A percentile compares a stretch with the other conserved stretches of the same genome.
phyloP scores from a whole-genome alignment of 2,113 vertebrate genomes.

The Piaya cayana region DNA sequence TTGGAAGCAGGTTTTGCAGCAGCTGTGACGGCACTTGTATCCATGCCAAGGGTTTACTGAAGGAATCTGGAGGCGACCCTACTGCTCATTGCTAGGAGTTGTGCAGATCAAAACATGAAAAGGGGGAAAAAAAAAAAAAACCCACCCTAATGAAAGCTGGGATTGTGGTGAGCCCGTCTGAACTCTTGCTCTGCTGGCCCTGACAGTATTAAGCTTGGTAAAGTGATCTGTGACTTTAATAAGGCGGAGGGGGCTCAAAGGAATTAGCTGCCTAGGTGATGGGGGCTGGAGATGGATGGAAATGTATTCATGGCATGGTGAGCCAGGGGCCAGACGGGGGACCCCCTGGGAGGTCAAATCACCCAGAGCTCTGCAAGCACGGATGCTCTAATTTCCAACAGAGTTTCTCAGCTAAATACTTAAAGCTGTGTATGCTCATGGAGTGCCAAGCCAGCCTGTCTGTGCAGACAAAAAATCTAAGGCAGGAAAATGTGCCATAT shows the following conservation, averaged over 20 bases:
- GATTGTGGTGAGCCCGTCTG: constrained; percentile 75
- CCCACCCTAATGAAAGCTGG: constrained; percentile 70
- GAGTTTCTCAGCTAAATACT: constrained; percentile 77
- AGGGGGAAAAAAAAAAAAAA: constrained; percentile 12
- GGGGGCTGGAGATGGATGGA: constrained; percentile 81
- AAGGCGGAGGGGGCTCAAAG: constrained; percentile 91
- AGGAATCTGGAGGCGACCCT: constrained; percentile 97
- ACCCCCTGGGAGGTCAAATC: constrained; percentile 80
- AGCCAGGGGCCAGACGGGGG: constrained; percentile 81
- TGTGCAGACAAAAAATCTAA: constrained; percentile 61
- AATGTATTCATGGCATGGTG: constrained; percentile 83
- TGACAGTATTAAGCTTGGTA: constrained; percentile 85
- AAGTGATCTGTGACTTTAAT: constrained; percentile 99
- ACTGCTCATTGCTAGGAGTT: constrained; percentile 80
- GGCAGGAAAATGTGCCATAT: constrained; percentile 76
- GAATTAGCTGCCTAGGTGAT: constrained; percentile 97
- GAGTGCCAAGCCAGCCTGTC: constrained; percentile 73
- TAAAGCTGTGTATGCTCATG: constrained; percentile 77
- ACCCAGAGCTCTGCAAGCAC: constrained; percentile 81
- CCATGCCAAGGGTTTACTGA: constrained; percentile 97
- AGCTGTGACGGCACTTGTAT: constrained; percentile 96
- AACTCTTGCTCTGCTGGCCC: constrained; percentile 81
- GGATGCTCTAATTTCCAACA: constrained; percentile 75
- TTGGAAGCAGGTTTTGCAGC: constrained; percentile 92
- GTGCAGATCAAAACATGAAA: constrained; percentile 64